Percentiles rank a stretch among this genome's conserved stretches.
Conservation (phyloP, 2,797 vertebrate species). For the Hoplostethus atlanticus region DNA sequence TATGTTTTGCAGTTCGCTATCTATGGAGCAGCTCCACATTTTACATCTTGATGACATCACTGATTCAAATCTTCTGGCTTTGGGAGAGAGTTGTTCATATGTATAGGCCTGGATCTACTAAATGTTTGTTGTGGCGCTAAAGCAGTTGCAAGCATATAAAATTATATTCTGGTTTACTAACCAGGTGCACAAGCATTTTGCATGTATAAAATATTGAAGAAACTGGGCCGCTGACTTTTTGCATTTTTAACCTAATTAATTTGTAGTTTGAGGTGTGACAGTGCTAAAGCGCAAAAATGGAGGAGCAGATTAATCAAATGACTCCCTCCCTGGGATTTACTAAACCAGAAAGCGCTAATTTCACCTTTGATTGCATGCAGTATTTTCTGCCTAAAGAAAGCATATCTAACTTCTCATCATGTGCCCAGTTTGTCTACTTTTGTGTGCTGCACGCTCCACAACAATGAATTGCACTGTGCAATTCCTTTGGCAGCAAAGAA, state of each 20-base stretch:
- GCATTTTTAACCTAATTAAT: conserved; percentile 76
- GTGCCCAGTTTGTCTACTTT: conserved; percentile 51
- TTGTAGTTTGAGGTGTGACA: conserved; percentile 79
- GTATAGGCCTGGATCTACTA: conserved; percentile 6
- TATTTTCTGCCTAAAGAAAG: conserved; percentile 74
- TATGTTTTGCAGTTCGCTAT: conserved; percentile 58
- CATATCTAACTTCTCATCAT: conserved; percentile 67
- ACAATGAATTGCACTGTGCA: not conserved
- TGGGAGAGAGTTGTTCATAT: conserved; percentile 34
- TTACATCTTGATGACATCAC: not conserved
- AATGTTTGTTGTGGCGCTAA: conserved; percentile 18
- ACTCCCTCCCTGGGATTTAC: conserved; percentile 73
- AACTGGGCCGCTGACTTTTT: conserved; percentile 49
- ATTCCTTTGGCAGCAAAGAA: conserved; percentile 44
- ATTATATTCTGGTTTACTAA: conserved; percentile 28
- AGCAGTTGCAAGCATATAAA: conserved; percentile 36
- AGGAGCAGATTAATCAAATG: conserved; percentile 74
- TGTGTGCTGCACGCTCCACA: conserved; percentile 34
- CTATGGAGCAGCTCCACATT: conserved; percentile 23
- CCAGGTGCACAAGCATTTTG: conserved; percentile 22
- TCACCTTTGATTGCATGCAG: conserved; percentile 77
- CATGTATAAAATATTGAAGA: conserved; percentile 41
- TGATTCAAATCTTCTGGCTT: conserved; percentile 1
- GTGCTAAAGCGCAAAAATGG: conserved; percentile 63
- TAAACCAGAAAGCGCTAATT: conserved; percentile 80